These are phyloP conservation scores for Andrena cerasifolii DNA, from an alignment of 1,140 invertebrate genomes.

Conservation along the genomic window DNA sequence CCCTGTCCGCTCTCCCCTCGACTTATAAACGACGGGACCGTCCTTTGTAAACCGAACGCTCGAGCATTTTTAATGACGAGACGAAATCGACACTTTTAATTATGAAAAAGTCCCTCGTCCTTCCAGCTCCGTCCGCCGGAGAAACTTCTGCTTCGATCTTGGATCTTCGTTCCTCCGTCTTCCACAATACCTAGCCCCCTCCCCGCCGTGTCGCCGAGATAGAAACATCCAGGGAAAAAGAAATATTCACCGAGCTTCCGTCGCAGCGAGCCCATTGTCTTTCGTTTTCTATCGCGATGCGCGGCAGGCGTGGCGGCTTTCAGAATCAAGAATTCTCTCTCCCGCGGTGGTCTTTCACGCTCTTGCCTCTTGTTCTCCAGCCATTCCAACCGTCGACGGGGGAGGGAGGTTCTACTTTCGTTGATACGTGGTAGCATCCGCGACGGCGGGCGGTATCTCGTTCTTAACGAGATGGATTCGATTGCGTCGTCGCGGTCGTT, in stretches of 20 bases:
- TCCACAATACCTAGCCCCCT: neutral
- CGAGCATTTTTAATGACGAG: slow-evolving; percentile 63
- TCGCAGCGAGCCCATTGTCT: slow-evolving; percentile 63
- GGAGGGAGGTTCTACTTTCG: slow-evolving; percentile 28
- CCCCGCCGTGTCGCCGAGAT: slow-evolving; percentile 23
- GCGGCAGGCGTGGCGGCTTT: slow-evolving; percentile 57
- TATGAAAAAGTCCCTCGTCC: slow-evolving; percentile 37
- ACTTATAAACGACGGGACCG: slow-evolving; percentile 34
- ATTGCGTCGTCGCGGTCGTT: slow-evolving; percentile 32
- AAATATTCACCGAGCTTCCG: slow-evolving; percentile 56
- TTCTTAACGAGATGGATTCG: slow-evolving; percentile 51
- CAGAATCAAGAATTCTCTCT: slow-evolving; percentile 48
- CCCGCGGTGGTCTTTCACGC: slow-evolving; percentile 31
- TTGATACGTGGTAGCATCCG: slow-evolving; percentile 12
- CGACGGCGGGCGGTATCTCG: slow-evolving; percentile 6
- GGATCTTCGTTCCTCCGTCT: slow-evolving; percentile 23
- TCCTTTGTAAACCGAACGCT: slow-evolving; percentile 44
- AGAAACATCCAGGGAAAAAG: slow-evolving; percentile 59
- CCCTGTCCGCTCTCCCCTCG: slow-evolving; percentile 44
- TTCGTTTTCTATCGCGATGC: slow-evolving; percentile 54
- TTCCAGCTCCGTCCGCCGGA: neutral
- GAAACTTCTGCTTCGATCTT: slow-evolving; percentile 36
- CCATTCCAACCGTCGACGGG: slow-evolving; percentile 21
- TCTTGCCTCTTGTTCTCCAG: slow-evolving; percentile 48
- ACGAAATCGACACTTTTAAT: slow-evolving; percentile 67